Percentiles rank a stretch among this genome's conserved stretches.
Evolutionary conservation across 2,797 vertebrate species (phyloP).

Genomic region (Emydoidea blandingii): DNA sequence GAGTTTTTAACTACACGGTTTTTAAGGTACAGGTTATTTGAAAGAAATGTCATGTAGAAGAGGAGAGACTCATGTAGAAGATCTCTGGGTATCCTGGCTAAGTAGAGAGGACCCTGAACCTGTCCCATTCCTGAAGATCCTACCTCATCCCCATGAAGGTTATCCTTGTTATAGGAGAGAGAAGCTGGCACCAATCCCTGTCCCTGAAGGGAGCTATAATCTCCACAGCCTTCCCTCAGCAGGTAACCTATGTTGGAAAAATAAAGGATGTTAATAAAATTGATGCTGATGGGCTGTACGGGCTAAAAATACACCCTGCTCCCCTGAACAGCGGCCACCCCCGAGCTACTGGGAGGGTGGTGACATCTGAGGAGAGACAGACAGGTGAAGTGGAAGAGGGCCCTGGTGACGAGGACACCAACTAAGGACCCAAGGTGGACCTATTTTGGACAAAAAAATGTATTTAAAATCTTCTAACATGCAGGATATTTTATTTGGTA

Average conservation of each 20-base stretch:
- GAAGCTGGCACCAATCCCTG: not conserved
- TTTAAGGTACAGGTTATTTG: rapidly evolving
- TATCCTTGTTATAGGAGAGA: not conserved
- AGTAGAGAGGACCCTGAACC: not conserved
- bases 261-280: not conserved
- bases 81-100: not conserved
- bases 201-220: not conserved
- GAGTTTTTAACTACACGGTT: rapidly evolving
- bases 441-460: not conserved
- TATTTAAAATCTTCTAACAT: not conserved
- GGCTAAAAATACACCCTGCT: not conserved
- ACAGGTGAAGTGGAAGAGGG: not conserved
- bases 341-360: not conserved
- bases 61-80: too few species aligned
- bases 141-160: rapidly evolving
- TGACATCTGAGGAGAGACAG: not conserved
- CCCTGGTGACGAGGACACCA: not conserved
- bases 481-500: not conserved
- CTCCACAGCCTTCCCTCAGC: not conserved
- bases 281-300: not conserved
- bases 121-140: not conserved
- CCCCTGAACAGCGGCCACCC: not conserved
- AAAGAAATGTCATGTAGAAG: not conserved
- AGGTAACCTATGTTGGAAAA: not conserved
- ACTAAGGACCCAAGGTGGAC: not conserved